A percentile compares a stretch with the other conserved stretches of the same genome.
These are phyloP conservation scores for Luperina nickerlii DNA, from an alignment of 2,888 invertebrate species.

Conservation along the genomic window DNA sequence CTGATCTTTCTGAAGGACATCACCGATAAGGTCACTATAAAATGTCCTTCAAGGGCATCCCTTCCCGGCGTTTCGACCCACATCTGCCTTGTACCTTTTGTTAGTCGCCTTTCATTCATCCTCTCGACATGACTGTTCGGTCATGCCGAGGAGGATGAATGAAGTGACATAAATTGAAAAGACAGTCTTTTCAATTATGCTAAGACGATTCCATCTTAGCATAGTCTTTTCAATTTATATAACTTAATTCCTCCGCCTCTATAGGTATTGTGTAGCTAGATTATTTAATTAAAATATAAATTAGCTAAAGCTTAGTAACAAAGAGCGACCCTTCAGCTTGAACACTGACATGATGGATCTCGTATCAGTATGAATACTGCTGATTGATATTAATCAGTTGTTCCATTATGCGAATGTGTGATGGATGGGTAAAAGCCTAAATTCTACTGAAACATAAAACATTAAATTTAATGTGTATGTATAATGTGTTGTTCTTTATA, in stretches of 20 bases:
- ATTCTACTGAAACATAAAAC: neutral
- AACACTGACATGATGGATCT: constrained; percentile 16
- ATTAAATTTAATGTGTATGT: no score
- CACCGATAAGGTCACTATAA: neutral
- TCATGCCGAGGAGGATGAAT: no score
- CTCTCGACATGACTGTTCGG: neutral
- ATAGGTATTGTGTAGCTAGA: neutral
- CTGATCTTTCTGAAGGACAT: neutral
- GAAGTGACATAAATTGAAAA: no score
- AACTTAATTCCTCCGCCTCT: neutral
- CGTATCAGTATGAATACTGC: constrained; percentile 16
- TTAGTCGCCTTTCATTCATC: neutral
- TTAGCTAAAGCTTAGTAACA: constrained; percentile 1
- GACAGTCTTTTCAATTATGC: no score
- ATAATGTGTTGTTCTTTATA: no score
- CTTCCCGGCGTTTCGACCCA: neutral
- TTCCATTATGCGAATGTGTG: constrained; percentile 8
- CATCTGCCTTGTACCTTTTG: neutral
- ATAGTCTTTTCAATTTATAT: neutral
- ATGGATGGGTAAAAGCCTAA: neutral
- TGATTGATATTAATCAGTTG: constrained; percentile 11
- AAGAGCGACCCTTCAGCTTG: neutral
- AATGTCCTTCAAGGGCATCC: neutral
- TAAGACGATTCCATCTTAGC: neutral
- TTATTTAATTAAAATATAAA: constrained; percentile 2